phyloP scores from a whole-genome alignment of 2,113 vertebrate genomes.

The Pipa parva region DNA sequence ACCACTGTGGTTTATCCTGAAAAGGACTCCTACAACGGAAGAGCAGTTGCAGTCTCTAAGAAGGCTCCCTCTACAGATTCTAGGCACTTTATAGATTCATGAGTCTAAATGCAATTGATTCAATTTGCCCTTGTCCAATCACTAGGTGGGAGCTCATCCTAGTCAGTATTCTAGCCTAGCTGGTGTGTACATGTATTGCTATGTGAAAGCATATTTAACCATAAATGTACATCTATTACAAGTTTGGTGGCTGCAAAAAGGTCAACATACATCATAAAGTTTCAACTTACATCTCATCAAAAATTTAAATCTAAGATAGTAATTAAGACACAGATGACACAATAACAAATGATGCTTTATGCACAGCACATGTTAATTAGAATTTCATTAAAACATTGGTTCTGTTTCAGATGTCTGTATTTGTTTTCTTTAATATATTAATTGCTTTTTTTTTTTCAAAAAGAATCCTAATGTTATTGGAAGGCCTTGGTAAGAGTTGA shows the following conservation, averaged over 20 bases:
- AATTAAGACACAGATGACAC: slow-evolving; percentile 8
- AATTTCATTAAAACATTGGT: slow-evolving; percentile 11
- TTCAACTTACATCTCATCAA: not conserved
- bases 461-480: slow-evolving; percentile 31
- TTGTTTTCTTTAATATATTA: not conserved
- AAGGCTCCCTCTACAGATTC: no score
- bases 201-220: no score
- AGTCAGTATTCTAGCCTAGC: no score
- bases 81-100: no score
- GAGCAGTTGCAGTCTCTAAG: no score
- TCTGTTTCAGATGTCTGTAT: not conserved
- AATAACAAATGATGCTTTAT: slow-evolving; percentile 18
- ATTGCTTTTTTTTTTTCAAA: slow-evolving; percentile 37
- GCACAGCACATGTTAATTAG: slow-evolving; percentile 12
- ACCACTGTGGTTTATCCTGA: no score
- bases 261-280: not conserved
- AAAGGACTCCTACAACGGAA: no score
- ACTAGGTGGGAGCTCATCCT: no score
- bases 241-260: not conserved
- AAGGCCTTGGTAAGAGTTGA: slow-evolving; percentile 17
- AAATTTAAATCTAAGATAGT: slow-evolving; percentile 1
- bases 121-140: no score
- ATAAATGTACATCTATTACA: no score
- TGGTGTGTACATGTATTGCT: no score
- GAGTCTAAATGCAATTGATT: no score